These are phyloP conservation scores for Strigamia crassipes DNA, from an alignment of 2,888 invertebrate genomes.

Conservation along the genomic window DNA sequence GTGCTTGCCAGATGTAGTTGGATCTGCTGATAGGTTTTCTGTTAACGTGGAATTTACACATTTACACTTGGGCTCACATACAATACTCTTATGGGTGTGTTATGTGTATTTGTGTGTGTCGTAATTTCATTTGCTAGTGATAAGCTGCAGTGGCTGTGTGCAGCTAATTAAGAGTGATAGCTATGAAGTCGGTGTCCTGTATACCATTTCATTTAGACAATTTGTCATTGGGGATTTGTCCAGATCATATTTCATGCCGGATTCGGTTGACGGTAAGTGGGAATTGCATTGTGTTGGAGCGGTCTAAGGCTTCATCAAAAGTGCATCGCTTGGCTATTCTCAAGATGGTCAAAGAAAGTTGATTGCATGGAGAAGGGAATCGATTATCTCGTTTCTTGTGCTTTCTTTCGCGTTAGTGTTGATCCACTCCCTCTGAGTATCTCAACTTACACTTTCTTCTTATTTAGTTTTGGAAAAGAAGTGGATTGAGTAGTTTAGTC, in stretches of 20 bases:
- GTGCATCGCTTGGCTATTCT: neutral
- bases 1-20: neutral
- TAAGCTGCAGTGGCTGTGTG: neutral
- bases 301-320: neutral
- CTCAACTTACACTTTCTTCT: neutral
- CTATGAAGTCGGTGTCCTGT: neutral
- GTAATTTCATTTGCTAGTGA: conserved; percentile 8
- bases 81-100: neutral
- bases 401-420: neutral
- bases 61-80: neutral
- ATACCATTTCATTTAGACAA: neutral
- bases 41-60: neutral
- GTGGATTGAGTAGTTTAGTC: neutral
- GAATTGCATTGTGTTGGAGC: neutral
- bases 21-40: neutral
- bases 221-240: conserved; percentile 9
- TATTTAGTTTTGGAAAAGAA: neutral
- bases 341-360: neutral
- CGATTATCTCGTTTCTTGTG: neutral
- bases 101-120: neutral
- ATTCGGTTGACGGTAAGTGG: neutral
- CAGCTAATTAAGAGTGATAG: conserved; percentile 1
- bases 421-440: neutral
- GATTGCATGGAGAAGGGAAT: conserved; percentile 25
- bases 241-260: neutral